A percentile compares a stretch with the other conserved stretches of the same genome.
Conservation (phyloP, 2,888 invertebrate genomes). For the Copidosoma aretas region DNA sequence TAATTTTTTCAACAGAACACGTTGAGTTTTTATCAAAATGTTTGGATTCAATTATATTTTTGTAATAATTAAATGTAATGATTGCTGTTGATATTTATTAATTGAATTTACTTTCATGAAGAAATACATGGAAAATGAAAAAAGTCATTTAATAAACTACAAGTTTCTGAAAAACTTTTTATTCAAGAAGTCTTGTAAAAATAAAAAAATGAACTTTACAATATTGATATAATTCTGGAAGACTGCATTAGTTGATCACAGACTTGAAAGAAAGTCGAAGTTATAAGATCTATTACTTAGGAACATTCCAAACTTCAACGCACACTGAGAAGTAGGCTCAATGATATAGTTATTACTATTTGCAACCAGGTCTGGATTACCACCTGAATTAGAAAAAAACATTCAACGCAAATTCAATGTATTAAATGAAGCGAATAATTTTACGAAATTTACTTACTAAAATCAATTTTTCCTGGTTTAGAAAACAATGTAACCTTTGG, state of each 20-base stretch:
- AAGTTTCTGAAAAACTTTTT: no score
- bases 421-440: background rate
- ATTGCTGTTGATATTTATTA: no score
- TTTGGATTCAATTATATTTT: no score
- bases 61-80: slow-evolving; percentile 6
- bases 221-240: background rate
- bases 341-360: slow-evolving; percentile 63
- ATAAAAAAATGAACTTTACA: background rate
- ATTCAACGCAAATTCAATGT: slow-evolving; percentile 6
- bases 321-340: slow-evolving; percentile 64
- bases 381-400: slow-evolving; percentile 51
- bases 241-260: slow-evolving; percentile 18
- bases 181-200: no score
- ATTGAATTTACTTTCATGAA: no score
- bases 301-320: slow-evolving; percentile 66
- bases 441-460: slow-evolving; percentile 54
- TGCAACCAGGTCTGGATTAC: slow-evolving; percentile 63
- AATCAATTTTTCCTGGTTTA: slow-evolving; percentile 54
- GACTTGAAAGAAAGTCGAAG: slow-evolving; percentile 62
- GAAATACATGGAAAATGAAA: no score
- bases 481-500: slow-evolving; percentile 63
- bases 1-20: slow-evolving; percentile 29
- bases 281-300: slow-evolving; percentile 67
- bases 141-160: background rate
- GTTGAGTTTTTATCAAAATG: no score